These are phyloP conservation scores for Cheilosia grossa DNA, from an alignment of 2,888 invertebrate species.

Conservation along the genomic window DNA sequence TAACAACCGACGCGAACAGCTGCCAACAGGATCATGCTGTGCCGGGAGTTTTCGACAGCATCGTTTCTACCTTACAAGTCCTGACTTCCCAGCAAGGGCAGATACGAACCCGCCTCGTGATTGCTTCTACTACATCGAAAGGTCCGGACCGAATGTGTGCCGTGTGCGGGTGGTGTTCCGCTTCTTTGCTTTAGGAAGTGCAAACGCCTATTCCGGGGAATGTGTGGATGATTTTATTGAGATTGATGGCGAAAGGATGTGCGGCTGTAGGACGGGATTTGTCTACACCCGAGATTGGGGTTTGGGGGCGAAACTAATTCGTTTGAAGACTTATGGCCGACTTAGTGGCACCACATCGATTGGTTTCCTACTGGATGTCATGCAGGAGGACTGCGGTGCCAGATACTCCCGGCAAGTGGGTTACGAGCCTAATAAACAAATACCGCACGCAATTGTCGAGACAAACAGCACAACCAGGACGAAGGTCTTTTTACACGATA, in stretches of 20 bases:
- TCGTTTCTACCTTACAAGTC: constrained; percentile 84
- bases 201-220: constrained; percentile 32
- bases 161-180: constrained; percentile 84
- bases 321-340: constrained; percentile 83
- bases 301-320: constrained; percentile 82
- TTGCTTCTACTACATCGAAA: constrained; percentile 84
- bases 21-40: constrained; percentile 82
- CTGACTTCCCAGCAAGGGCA: constrained; percentile 84
- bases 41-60: constrained; percentile 82
- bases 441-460: constrained; percentile 55
- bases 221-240: constrained; percentile 85
- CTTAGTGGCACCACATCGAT: constrained; percentile 81
- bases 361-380: constrained; percentile 85
- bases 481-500: constrained; percentile 21
- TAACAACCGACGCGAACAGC: constrained; percentile 75
- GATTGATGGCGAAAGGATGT: constrained; percentile 85
- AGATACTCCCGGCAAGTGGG: constrained; percentile 76
- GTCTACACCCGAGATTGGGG: constrained; percentile 79
- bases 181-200: constrained; percentile 84
- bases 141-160: constrained; percentile 84
- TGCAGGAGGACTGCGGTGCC: constrained; percentile 85
- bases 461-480: constrained; percentile 52
- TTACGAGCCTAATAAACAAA: not conserved
- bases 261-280: constrained; percentile 84
- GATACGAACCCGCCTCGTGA: constrained; percentile 81